Evolutionary conservation across 2,113 vertebrate species (phyloP).

Genomic region (Cochlearius cochlearius): DNA sequence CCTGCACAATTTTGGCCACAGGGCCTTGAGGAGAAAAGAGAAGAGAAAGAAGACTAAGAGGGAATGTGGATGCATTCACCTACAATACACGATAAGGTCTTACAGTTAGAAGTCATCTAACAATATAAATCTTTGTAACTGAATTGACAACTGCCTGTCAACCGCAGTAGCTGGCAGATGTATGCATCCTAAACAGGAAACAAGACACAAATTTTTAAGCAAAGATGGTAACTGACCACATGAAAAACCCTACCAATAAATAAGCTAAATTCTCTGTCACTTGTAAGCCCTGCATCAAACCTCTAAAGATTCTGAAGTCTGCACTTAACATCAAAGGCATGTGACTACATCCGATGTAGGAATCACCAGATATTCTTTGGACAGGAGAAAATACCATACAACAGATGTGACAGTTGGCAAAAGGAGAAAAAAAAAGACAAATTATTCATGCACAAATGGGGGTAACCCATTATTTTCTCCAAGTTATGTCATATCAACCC

Average conservation of each 20-base stretch:
- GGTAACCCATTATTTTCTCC: neutral
- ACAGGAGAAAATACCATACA: neutral
- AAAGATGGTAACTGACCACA: neutral
- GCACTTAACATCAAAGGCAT: neutral
- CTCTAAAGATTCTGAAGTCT: neutral
- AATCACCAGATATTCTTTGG: neutral
- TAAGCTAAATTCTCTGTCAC: neutral
- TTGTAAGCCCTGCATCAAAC: neutral
- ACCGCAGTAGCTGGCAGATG: neutral
- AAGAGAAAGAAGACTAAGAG: neutral
- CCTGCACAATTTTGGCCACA: neutral
- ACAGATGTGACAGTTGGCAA: neutral
- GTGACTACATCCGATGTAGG: neutral
- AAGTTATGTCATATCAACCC: neutral
- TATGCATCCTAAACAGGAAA: neutral
- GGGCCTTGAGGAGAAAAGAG: neutral
- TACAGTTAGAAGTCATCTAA: neutral
- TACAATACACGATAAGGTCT: neutral
- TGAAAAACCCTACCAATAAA: neutral
- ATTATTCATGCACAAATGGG: neutral
- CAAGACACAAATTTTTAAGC: neutral
- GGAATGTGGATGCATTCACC: neutral
- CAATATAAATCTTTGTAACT: neutral
- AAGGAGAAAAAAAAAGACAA: neutral
- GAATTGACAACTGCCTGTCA: neutral